These are phyloP conservation scores for Tetraneura akinire DNA, from an alignment of 1,140 invertebrate genomes.

Conservation along the genomic window DNA sequence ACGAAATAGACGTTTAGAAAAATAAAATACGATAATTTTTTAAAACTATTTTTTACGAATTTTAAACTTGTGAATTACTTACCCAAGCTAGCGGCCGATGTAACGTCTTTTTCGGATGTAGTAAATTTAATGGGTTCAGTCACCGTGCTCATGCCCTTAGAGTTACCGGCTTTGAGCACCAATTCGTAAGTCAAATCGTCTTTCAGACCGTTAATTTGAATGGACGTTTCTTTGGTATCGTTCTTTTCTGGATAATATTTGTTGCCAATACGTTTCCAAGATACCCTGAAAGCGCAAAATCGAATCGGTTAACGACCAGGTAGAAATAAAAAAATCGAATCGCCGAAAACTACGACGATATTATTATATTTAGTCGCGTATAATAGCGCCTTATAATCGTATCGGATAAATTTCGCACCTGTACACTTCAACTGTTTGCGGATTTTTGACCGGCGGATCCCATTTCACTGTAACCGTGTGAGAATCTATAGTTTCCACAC, in stretches of 20 bases:
- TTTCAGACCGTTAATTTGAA: constrained; percentile 70
- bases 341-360: no score
- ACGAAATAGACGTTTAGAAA: constrained; percentile 9
- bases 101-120: constrained; percentile 68
- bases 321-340: no score
- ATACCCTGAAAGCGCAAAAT: constrained; percentile 58
- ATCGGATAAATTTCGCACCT: constrained; percentile 58
- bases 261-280: constrained; percentile 61
- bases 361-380: no score
- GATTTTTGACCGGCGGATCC: constrained; percentile 79
- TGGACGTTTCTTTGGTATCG: constrained; percentile 71
- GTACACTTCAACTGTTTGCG: constrained; percentile 79
- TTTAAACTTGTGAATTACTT: constrained; percentile 50
- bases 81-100: constrained; percentile 65
- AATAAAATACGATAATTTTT: no score
- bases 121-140: constrained; percentile 73
- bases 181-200: constrained; percentile 75
- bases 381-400: not conserved
- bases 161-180: constrained; percentile 79
- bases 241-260: constrained; percentile 65
- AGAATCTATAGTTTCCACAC: constrained; percentile 65
- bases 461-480: constrained; percentile 68
- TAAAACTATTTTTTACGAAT: not conserved
- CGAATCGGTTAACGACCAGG: not conserved
- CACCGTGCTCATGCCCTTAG: constrained; percentile 73